phyloP scores from a whole-genome alignment of 2,113 vertebrate species.

The Passer montanus region DNA sequence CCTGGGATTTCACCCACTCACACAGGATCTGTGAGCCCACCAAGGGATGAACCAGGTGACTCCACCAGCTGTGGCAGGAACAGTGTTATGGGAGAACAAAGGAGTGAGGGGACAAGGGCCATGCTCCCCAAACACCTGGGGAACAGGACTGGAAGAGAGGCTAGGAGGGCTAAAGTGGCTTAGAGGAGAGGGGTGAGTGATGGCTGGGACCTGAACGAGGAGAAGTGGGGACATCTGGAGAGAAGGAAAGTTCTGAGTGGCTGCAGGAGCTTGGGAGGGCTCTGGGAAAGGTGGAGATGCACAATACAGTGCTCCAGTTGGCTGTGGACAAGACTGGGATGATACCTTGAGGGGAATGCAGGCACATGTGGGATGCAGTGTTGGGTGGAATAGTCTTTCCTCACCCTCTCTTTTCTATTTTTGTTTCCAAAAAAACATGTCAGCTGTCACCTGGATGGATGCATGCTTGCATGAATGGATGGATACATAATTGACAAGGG shows the following conservation, averaged over 20 bases:
- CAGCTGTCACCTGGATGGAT: neutral
- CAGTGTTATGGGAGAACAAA: neutral
- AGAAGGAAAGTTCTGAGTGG: neutral
- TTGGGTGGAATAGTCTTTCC: neutral
- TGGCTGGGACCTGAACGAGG: neutral
- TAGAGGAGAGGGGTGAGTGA: neutral
- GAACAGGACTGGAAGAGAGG: neutral
- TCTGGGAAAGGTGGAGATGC: neutral
- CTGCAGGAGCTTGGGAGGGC: neutral
- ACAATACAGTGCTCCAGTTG: neutral
- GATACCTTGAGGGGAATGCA: neutral
- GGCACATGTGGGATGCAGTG: neutral
- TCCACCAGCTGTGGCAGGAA: neutral
- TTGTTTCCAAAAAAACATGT: neutral
- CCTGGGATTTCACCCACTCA: neutral
- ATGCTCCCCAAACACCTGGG: neutral
- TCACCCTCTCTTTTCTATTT: neutral
- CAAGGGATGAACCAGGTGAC: neutral
- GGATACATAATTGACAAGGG: neutral
- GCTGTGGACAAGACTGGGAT: neutral
- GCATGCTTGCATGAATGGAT: neutral
- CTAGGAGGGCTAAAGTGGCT: neutral
- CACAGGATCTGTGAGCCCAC: neutral
- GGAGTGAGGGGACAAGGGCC: neutral
- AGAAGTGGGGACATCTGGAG: neutral